Conservation (phyloP, 2,113 vertebrate genomes). For the Ammodytes dubius region DNA sequence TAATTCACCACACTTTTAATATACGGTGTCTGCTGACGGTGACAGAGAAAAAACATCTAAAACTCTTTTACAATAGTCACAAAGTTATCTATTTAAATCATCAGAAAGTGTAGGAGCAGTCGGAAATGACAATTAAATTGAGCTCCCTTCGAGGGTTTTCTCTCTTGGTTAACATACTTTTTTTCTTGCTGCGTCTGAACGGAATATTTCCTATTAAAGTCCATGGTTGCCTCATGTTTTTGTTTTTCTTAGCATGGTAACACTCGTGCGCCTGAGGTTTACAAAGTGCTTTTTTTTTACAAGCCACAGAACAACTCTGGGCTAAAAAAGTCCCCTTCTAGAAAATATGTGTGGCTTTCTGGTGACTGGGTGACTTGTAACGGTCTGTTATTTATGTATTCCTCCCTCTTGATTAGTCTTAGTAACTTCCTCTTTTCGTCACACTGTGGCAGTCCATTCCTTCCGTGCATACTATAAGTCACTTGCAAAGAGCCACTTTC, state of each 20-base stretch:
- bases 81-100: constrained; percentile 6
- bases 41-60: constrained; percentile 1
- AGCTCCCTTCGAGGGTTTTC: constrained; percentile 39
- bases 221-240: constrained; percentile 51
- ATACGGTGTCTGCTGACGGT: neutral
- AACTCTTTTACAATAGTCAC: neutral
- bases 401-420: constrained; percentile 11
- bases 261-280: constrained; percentile 55
- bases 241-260: constrained; percentile 66
- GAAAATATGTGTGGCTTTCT: constrained; percentile 72
- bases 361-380: constrained; percentile 48
- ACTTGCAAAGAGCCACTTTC: neutral
- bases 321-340: constrained; percentile 57
- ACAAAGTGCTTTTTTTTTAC: constrained; percentile 65
- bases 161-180: constrained; percentile 39
- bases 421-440: neutral
- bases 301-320: constrained; percentile 48
- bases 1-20: constrained; percentile 1
- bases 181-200: constrained; percentile 12
- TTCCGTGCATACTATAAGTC: neutral
- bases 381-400: constrained; percentile 29
- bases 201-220: constrained; percentile 57
- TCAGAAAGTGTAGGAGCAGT: constrained; percentile 24
- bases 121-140: constrained; percentile 36
- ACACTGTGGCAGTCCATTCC: neutral